A percentile compares a stretch with the other conserved stretches of the same genome.
Conservation (phyloP, 1,140 invertebrate genomes). For the Galleria mellonella region DNA sequence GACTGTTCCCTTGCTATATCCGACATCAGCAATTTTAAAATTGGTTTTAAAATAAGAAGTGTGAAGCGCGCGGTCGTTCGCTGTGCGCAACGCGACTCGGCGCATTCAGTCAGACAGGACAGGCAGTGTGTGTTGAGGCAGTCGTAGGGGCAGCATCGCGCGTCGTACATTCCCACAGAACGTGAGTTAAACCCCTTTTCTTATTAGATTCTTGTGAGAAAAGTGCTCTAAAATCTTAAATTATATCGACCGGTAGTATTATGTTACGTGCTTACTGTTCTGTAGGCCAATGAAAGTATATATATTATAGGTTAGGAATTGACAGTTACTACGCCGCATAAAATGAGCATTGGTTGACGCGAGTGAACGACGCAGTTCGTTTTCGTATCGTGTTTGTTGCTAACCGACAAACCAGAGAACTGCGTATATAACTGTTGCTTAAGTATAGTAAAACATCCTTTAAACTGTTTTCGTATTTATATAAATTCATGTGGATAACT, state of each 20-base stretch:
- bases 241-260: slow-evolving; percentile 10
- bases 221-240: slow-evolving; percentile 12
- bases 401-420: slow-evolving; percentile 46
- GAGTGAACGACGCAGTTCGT: slow-evolving; percentile 54
- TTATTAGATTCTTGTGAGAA: slow-evolving; percentile 29
- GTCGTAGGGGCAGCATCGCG: slow-evolving; percentile 34
- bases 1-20: slow-evolving; percentile 2
- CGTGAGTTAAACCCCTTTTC: slow-evolving; percentile 39
- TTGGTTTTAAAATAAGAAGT: slow-evolving; percentile 42
- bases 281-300: slow-evolving; percentile 7
- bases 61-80: slow-evolving; percentile 33
- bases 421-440: slow-evolving; percentile 36
- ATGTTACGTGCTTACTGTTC: slow-evolving; percentile 9
- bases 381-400: slow-evolving; percentile 53
- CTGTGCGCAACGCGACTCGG: slow-evolving; percentile 30
- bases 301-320: slow-evolving; percentile 48
- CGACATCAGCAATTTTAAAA: slow-evolving; percentile 22
- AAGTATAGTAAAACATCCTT: not conserved
- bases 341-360: slow-evolving; percentile 37
- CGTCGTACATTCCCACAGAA: slow-evolving; percentile 21
- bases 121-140: slow-evolving; percentile 45
- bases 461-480: too few species aligned
- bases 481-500: too few species aligned
- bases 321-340: slow-evolving; percentile 61
- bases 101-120: too few species aligned